Conservation (phyloP, 2,797 vertebrate genomes). For the Crypturellus tataupa region DNA sequence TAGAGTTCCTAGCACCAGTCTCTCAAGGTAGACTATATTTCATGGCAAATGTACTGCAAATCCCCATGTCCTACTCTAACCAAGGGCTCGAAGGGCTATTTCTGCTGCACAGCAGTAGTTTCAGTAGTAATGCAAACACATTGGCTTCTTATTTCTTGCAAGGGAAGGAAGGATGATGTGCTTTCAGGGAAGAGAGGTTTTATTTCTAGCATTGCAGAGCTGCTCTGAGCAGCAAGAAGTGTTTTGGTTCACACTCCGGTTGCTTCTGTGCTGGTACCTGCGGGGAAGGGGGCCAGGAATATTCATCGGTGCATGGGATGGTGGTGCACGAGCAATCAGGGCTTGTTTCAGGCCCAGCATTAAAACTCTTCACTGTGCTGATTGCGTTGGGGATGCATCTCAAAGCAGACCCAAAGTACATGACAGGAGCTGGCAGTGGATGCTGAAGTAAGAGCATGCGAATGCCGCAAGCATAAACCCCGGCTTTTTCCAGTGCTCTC, state of each 20-base stretch:
- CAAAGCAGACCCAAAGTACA: background rate
- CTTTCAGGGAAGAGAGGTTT: background rate
- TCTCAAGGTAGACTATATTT: conserved; percentile 40
- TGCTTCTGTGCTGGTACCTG: background rate
- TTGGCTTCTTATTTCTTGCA: background rate
- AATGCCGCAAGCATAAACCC: background rate
- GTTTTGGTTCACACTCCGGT: background rate
- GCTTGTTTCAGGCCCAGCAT: background rate
- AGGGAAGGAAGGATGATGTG: background rate
- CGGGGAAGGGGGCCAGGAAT: background rate
- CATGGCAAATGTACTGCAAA: conserved; percentile 37
- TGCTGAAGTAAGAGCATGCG: fast-evolving
- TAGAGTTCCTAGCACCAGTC: background rate
- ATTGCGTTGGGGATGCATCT: background rate
- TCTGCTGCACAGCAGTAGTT: background rate
- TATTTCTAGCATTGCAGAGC: background rate
- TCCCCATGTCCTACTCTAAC: background rate
- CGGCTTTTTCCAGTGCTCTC: fast-evolving
- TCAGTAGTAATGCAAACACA: background rate
- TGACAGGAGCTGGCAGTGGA: background rate
- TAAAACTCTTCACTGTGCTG: background rate
- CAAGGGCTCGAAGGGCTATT: conserved; percentile 11
- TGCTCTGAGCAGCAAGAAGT: background rate
- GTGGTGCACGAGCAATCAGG: background rate
- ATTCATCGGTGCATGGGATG: background rate